These are phyloP conservation scores for Cataglyphis livida DNA, from an alignment of 2,888 invertebrate genomes.

Conservation along the genomic window DNA sequence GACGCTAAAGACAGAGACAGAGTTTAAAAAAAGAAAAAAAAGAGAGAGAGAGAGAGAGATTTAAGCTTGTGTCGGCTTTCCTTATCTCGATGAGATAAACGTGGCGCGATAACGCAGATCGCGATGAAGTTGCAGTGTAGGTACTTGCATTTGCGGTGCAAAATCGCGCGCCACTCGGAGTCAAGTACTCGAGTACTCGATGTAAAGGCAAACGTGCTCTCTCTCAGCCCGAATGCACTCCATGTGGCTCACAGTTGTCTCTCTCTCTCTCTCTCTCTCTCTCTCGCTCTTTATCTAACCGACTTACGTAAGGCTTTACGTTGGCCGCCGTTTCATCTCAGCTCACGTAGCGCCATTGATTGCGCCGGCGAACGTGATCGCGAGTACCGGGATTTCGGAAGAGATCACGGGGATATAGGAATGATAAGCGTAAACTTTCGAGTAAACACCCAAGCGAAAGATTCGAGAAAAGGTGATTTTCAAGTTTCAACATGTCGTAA, in stretches of 20 bases:
- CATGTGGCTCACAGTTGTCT: slow-evolving; percentile 52
- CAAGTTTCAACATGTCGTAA: background rate
- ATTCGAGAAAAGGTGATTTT: slow-evolving; percentile 2
- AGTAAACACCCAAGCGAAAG: slow-evolving; percentile 13
- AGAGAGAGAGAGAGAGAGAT: background rate
- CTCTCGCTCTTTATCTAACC: slow-evolving; percentile 43
- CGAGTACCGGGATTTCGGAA: slow-evolving; percentile 42
- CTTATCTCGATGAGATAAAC: slow-evolving; percentile 42
- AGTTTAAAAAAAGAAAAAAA: background rate
- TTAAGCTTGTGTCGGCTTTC: slow-evolving; percentile 14
- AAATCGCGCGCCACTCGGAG: slow-evolving; percentile 31
- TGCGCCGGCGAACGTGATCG: slow-evolving; percentile 37
- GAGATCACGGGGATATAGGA: slow-evolving; percentile 4
- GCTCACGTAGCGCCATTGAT: slow-evolving; percentile 51
- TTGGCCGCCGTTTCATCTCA: slow-evolving; percentile 23
- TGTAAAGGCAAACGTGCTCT: slow-evolving; percentile 74
- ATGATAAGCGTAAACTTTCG: slow-evolving; percentile 38
- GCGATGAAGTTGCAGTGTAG: slow-evolving; percentile 60
- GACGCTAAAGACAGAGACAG: slow-evolving; percentile 7
- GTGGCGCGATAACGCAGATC: slow-evolving; percentile 61
- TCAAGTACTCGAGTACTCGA: slow-evolving; percentile 67
- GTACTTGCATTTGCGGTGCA: slow-evolving; percentile 46
- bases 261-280: too few relatives aligned
- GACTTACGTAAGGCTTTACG: slow-evolving; percentile 15
- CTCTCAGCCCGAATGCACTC: slow-evolving; percentile 65